Base-by-base conservation (phyloP, 2,797 vertebrate genomes). In the Botia almorhae region DNA sequence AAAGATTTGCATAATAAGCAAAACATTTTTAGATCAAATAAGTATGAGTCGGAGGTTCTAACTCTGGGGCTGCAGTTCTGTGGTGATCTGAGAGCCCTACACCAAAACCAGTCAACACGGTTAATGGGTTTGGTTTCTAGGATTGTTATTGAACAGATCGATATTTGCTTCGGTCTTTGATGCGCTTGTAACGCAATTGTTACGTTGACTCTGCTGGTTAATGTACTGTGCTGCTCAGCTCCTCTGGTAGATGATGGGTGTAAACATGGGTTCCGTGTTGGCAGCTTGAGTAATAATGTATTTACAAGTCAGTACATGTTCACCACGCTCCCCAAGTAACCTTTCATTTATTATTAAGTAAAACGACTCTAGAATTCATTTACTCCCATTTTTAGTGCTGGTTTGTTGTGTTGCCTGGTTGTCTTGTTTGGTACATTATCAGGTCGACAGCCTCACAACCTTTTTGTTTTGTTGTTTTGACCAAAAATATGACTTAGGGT, bases 81-180 rank as follows among this genome's bases (percentile, higher is more conserved):
- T 61, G 13, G 13, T n/a, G 29, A 10, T 56, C 55, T 12, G 19
- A 4, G 13, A 46, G 14, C 23, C 8, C 39, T 60, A 72, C 51
- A 67, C 51, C 46, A 53, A 74, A 81, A 46, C 19, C 6, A 68
- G 60, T 67, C 64, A 81, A 64, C 78, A 80, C 46, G 76, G 69
- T 56, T 74, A 82, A 81, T 84, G 55, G 36, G 55, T 64, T 64
- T 36, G 17, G 68, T 70, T 73, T 23, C 68, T 72, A 73, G 69
- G 77, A 77, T 82, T 82, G 72, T 82, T 82, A 82, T 73, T 74
- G 63, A 53, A 65, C 48, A 39, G 58, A 76, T 83, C 68, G 33
- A 83, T 77, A 84, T 46, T 50, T 48, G 61, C 39, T 63, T 72
- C 19, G 10, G 23, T 76, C 67, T 72, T 51, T 78, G 80, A 82